Evolutionary conservation across 2,113 vertebrate genomes (phyloP), one percentile per base, ranked within the genome.

Genomic region (Oreochromis tanganicae): DNA sequence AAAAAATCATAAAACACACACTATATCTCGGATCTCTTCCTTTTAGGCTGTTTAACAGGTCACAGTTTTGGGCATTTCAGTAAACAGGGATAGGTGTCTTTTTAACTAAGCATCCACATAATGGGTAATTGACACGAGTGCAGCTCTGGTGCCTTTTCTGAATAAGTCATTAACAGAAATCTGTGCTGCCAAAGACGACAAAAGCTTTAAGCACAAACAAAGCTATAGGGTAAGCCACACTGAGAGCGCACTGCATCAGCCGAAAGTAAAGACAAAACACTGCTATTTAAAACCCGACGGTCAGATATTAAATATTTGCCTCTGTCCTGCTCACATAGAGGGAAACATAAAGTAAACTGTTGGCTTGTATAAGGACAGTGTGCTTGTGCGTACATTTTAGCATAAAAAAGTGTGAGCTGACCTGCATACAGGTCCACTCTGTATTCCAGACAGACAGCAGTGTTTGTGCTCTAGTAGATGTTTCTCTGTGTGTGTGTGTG

Each of bases 381-480:
- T 9, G 27, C 73, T 21, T 73, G 71, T n/a, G 41, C 21, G 3
- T 68, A 14, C 6, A 6, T 83, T 41, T 73, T 12, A 66, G 19
- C 82, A 87, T 82, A 27, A 59, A 81, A 81, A 73, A 88, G 81
- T 17, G 21, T 71, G 57, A 83, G 78, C 41, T 48, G 82, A 63
- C 82, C 83, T 81, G 86, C 75, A 79, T 86, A 73, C 84, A 41
- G 71, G 43, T 90, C 88, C 68, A 85, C 86, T 95, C 90, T 85
- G 93, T 93, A 95, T 95, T 95, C 94, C 81, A 88, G 85, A 93
- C 90, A 78, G 89, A 66, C 61, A 13, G 82, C 50, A 29, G 83
- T 81, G 55, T 88, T 89, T 93, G 89, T 91, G 84, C 81, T 82
- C 80, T 63, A 61, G 80, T 83, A 84, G 24, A 73, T 80, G 78